A percentile compares a stretch with the other conserved stretches of the same genome.
phyloP scores from a whole-genome alignment of 2,113 vertebrate species.

The Python bivittatus region DNA sequence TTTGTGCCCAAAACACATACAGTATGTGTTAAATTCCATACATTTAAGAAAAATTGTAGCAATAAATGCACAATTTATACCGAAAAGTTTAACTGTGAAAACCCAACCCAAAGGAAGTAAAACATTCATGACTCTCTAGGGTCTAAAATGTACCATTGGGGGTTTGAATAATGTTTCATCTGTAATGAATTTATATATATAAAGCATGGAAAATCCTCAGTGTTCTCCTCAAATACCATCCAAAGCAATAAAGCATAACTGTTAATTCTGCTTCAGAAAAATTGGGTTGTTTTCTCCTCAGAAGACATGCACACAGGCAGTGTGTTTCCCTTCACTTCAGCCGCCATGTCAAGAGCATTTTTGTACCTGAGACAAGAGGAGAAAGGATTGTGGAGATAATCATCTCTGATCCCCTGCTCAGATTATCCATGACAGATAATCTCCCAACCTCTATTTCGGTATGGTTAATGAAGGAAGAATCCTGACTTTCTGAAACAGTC shows the following conservation, averaged over 20 bases:
- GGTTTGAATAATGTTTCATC: conserved; percentile 64
- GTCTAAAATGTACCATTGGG: conserved; percentile 52
- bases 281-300: neutral
- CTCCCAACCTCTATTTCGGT: neutral
- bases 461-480: neutral
- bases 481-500: neutral
- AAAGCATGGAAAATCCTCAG: neutral
- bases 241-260: neutral
- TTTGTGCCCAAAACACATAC: conserved; percentile 31
- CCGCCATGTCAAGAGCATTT: neutral
- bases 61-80: conserved; percentile 58
- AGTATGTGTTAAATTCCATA: conserved; percentile 50
- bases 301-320: neutral
- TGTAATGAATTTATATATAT: conserved; percentile 40
- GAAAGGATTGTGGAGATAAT: neutral
- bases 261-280: neutral
- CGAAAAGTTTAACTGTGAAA: conserved; percentile 54
- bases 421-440: neutral
- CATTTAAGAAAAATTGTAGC: conserved; percentile 37
- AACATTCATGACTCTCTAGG: conserved; percentile 21
- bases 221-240: neutral
- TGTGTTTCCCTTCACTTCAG: neutral
- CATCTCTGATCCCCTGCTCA: too few relatives aligned
- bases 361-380: neutral
- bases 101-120: conserved; percentile 53